Conservation (phyloP, 2,797 vertebrate species). For the Schizopygopsis pylzovi region DNA sequence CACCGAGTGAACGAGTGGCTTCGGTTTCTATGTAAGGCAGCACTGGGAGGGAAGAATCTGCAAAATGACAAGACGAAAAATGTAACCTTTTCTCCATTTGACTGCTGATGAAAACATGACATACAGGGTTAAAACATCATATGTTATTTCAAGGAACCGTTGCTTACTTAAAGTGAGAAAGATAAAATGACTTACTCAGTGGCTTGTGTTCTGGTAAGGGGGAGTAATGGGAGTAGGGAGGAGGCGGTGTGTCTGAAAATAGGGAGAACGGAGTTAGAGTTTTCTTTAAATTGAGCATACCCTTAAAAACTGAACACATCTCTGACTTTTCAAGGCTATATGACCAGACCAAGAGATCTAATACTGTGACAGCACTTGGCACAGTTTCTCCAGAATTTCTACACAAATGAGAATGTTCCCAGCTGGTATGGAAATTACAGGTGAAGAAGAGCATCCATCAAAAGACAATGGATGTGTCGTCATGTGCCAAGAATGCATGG, state of each 20-base stretch:
- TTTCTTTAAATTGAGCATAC: conserved; percentile 27
- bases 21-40: conserved; percentile 72
- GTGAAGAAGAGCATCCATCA: conserved; percentile 27
- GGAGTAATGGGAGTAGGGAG: conserved; percentile 91
- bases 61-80: conserved; percentile 20
- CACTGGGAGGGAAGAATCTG: conserved; percentile 49
- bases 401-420: conserved; percentile 21
- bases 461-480: conserved; percentile 8
- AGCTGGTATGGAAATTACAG: conserved; percentile 42
- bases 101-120: background rate
- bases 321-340: background rate
- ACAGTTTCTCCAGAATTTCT: background rate
- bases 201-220: conserved; percentile 86
- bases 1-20: conserved; percentile 73
- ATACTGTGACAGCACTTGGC: background rate
- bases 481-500: conserved; percentile 16
- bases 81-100: background rate
- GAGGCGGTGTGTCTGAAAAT: conserved; percentile 93
- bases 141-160: background rate
- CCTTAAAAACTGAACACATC: conserved; percentile 15
- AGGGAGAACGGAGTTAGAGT: conserved; percentile 60
- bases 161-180: background rate
- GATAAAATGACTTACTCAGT: conserved; percentile 83
- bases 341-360: background rate
- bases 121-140: background rate